Percentiles rank a stretch among this genome's conserved stretches.
These are phyloP conservation scores for Maconellicoccus hirsutus DNA, from an alignment of 1,140 invertebrate genomes.

Conservation along the genomic window DNA sequence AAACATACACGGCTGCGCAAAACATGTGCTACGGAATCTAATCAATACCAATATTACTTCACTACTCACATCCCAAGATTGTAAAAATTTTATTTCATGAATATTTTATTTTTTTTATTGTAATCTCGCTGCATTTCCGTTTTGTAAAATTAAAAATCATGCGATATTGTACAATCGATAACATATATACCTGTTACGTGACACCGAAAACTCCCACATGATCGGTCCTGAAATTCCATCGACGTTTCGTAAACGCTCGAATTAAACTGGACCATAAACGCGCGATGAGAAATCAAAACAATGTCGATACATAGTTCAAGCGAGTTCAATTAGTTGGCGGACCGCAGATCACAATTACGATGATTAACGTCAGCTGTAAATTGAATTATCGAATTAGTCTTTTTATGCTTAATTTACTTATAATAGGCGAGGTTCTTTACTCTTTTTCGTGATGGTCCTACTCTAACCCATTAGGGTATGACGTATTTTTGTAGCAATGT, in stretches of 20 bases:
- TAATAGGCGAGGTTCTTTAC: too few species aligned
- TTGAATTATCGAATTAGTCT: neutral
- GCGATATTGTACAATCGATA: neutral
- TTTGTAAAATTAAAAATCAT: neutral
- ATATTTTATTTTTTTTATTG: neutral
- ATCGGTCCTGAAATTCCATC: too few species aligned
- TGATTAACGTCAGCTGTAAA: neutral
- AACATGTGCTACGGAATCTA: neutral
- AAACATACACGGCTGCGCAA: conserved; percentile 2
- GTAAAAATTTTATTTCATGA: neutral
- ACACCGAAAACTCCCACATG: too few species aligned
- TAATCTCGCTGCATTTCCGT: neutral
- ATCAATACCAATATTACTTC: conserved; percentile 3
- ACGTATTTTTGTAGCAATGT: too few species aligned
- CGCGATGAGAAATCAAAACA: too few species aligned
- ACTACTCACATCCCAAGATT: neutral
- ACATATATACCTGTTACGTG: too few species aligned
- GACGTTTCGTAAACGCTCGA: too few species aligned
- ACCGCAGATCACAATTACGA: neutral
- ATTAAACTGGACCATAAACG: too few species aligned
- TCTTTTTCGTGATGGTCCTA: too few species aligned
- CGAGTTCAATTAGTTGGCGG: neutral
- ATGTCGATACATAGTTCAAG: neutral
- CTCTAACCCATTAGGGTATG: too few species aligned
- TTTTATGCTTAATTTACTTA: too few species aligned